phyloP scores from a whole-genome alignment of 2,113 vertebrate genomes.

The Triplophysa siluroides region DNA sequence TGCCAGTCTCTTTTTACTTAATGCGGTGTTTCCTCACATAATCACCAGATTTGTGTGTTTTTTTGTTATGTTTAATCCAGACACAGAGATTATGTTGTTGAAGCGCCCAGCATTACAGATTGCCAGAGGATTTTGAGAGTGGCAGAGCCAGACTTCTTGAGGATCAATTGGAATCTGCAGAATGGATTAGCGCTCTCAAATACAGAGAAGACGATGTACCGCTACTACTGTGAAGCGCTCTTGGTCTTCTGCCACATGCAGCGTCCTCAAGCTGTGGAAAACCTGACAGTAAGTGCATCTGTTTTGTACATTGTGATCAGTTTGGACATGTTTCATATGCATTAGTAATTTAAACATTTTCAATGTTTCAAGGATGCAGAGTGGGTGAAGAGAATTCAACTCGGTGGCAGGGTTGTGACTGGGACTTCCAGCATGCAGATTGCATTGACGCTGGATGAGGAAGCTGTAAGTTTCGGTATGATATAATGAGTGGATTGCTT shows the following conservation, averaged over 20 bases:
- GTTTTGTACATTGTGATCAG: too few relatives aligned
- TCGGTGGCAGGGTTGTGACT: not conserved
- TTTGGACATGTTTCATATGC: not conserved
- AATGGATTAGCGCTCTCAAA: not conserved
- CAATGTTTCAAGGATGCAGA: slow-evolving; percentile 2
- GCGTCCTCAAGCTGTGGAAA: too few relatives aligned
- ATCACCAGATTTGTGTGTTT: not conserved
- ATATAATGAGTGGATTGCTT: not conserved
- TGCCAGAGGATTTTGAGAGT: not conserved
- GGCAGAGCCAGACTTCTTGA: not conserved
- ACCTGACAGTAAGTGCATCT: too few relatives aligned
- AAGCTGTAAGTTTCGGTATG: not conserved
- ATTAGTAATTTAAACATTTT: not conserved
- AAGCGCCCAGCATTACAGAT: not conserved
- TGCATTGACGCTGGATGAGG: not conserved
- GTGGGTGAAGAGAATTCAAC: not conserved
- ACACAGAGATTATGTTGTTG: not conserved
- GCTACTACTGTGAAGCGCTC: not conserved
- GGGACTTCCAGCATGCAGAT: not conserved
- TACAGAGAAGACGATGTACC: not conserved
- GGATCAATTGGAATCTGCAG: not conserved
- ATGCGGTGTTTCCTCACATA: not conserved
- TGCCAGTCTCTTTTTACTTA: not conserved
- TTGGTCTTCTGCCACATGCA: too few relatives aligned
- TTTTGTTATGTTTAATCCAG: not conserved